Evolutionary conservation across 2,888 invertebrate species (phyloP), one percentile per base, ranked within the genome.

Genomic region (Dorcus hopei): DNA sequence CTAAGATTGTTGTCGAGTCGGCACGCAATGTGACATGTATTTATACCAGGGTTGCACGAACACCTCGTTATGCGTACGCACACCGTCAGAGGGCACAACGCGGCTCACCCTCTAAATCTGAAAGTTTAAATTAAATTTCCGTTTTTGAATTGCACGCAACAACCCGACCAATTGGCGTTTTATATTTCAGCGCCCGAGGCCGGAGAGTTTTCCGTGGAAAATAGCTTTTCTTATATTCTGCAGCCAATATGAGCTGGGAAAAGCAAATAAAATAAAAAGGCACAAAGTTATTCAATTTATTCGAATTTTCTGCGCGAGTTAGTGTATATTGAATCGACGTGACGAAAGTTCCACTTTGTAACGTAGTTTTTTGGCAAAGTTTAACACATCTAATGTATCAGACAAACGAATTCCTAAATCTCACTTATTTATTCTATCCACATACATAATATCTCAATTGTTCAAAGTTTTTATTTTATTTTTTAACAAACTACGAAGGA

Each of bases 61-160:
- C 70, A 63, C 64, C 70, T 69, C 68, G 69, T 69, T 72, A 71
- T 65, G 68, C 69, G 38, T 9, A 33, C 9, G 7, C 49, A n/a
- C 9, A 68, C 63, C 58, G 61, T 57, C 50, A 57, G 43, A 26
- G 53, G 49, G 49, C 45, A 16, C 38, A 45, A 11, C 33, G 33
- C 40, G 42, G 19, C 19, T 19, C 52, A 55, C 55, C 58, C 56
- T 49, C 62, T 69, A 74, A 75, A 75, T 76, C 72, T 67, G 74
- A 75, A 77, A 75, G 72, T 77, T 77, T 75, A 77, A 77, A 77
- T 77, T 76, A 77, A 77, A 77, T 77, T 77, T 77, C 77, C 76
- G 76, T 74, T 75, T 75, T 76, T 76, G 76, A 76, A 77, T 77
- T 74, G 76, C 75, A 76, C 76, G 76, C 77, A 77, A 77, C 77